Evolutionary conservation across 1,140 invertebrate genomes (phyloP), one percentile per base, ranked within the genome.

Genomic region (Parapsyche elsis): DNA sequence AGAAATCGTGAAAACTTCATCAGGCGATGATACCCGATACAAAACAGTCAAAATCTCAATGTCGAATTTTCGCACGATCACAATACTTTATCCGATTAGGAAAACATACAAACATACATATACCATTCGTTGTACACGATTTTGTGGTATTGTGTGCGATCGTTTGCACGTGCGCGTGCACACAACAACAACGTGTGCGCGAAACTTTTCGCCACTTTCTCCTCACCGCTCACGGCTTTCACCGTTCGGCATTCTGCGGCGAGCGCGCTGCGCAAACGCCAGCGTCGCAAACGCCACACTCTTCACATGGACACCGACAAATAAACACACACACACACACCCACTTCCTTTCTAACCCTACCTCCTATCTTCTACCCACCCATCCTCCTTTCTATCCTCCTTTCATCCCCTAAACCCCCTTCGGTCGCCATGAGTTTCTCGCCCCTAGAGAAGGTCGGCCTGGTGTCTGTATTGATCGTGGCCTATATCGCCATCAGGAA

Each of bases 391-490:
- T 19, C 38, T 45, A 0, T 71, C 16, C 64, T 24, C 24, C 53
- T 70, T 49, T 70, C 16, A 24, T 57, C 16, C 26, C 71, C 5
- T 30, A 9, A 38, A 12, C n/a, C 24, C 30, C 26, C 5, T n/a
- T 61, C 19, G 24, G n/a, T 77, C 77, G 4, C 38, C 61, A 73
- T 83, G 77, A 30, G 23, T 14, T 79, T 81, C 73, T 64, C 81
- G 9, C 12, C 26, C 5, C 64, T 83, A 10, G 81, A 83, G 53
- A 83, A 81, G 64, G 77, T 83, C 61, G 81, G 81, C 5, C 71
- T 83, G 1, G n/a, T 83, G 19, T 83, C 81, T 0, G 46, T 81
- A 23, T 14, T 79, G 26, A 19, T 83, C 24, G 46, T 83, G 24
- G 81, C 79, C 0, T 83, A 80, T 16, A 16, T 79, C 23, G 45